phyloP scores from a whole-genome alignment of 2,888 invertebrate species.

The Pecten maximus region DNA sequence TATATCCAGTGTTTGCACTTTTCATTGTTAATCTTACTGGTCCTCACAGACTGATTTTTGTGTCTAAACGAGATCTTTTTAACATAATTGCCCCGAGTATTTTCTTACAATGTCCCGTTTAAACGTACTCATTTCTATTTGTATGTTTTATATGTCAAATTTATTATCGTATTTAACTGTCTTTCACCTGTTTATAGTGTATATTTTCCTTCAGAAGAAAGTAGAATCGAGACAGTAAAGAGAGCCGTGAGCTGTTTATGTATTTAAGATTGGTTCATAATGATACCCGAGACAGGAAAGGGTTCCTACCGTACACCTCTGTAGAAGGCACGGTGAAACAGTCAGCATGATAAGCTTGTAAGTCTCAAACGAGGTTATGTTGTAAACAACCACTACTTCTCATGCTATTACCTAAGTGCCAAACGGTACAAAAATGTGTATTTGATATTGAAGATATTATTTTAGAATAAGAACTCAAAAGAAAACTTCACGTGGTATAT shows the following conservation, averaged over 20 bases:
- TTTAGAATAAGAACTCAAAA: background rate
- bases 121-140: background rate
- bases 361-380: background rate
- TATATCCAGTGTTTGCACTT: slow-evolving; percentile 5
- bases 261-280: background rate
- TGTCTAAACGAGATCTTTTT: background rate
- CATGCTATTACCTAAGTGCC: background rate
- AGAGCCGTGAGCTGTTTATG: background rate
- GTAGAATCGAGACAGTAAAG: background rate
- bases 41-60: background rate
- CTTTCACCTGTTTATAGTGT: background rate
- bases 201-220: slow-evolving; percentile 30
- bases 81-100: background rate
- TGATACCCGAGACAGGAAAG: background rate
- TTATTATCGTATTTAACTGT: slow-evolving; percentile 21
- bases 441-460: background rate
- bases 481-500: background rate
- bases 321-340: background rate
- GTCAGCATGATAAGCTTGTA: background rate
- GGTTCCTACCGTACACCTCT: background rate
- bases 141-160: slow-evolving; percentile 14
- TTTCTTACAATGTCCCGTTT: slow-evolving; percentile 4
- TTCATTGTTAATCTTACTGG: background rate
- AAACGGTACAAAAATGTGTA: background rate
- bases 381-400: background rate